Conservation (phyloP, 2,888 invertebrate species). For the Phania funesta region DNA sequence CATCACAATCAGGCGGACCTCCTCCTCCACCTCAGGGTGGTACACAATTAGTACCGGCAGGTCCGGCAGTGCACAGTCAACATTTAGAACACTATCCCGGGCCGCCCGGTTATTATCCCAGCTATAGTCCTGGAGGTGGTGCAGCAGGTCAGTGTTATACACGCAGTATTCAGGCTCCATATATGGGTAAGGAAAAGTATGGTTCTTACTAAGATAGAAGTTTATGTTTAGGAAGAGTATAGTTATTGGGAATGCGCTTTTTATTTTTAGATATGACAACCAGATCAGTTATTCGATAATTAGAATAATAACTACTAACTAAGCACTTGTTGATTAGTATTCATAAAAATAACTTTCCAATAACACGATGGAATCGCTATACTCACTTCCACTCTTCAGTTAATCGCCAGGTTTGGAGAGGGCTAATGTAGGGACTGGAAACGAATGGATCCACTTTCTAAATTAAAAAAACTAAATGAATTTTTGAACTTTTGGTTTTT, state of each 20-base stretch:
- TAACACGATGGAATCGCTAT: too few relatives aligned
- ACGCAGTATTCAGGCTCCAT: conserved; percentile 81
- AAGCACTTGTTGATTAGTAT: too few relatives aligned
- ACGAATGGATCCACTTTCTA: too few relatives aligned
- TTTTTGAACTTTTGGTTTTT: too few relatives aligned
- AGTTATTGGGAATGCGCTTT: neutral
- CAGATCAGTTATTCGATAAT: neutral
- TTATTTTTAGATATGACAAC: conserved; percentile 40
- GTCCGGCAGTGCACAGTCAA: conserved; percentile 79
- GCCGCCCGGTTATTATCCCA: conserved; percentile 82
- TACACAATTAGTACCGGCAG: conserved; percentile 80
- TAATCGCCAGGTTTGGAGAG: too few relatives aligned
- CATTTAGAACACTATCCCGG: conserved; percentile 82
- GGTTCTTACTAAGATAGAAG: conserved; percentile 72
- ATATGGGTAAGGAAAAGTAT: conserved; percentile 81
- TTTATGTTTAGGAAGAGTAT: conserved; percentile 9
- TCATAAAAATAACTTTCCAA: too few relatives aligned
- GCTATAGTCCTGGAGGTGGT: conserved; percentile 81
- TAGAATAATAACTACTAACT: neutral
- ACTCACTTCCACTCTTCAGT: too few relatives aligned
- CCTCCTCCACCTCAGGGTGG: conserved; percentile 74
- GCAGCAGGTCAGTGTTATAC: conserved; percentile 82
- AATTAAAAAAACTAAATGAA: too few relatives aligned
- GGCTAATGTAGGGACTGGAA: too few relatives aligned
- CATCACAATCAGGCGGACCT: conserved; percentile 71